Conservation (phyloP, 30 jellyfish, hydroid and myxozoan species). For the Calvadosia cruxmelitensis region DNA sequence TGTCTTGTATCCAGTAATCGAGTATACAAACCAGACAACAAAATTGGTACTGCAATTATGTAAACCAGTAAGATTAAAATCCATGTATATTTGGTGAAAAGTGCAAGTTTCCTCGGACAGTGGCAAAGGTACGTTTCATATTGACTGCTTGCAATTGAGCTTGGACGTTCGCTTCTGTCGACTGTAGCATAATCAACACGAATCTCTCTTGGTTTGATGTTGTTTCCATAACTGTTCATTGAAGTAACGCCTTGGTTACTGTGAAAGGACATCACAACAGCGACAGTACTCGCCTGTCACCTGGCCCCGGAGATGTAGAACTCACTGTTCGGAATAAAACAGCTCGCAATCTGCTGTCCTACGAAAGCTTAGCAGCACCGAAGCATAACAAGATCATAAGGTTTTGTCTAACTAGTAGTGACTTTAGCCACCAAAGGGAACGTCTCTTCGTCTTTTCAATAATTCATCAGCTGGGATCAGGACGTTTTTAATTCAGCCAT, state of each 20-base stretch:
- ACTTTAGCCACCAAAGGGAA: no score
- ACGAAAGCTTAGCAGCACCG: no score
- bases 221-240: no score
- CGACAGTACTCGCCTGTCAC: no score
- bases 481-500: no score
- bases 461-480: no score
- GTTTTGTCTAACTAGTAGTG: no score
- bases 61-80: slow-evolving; percentile 35
- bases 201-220: slow-evolving; percentile 32
- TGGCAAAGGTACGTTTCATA: slow-evolving; percentile 66
- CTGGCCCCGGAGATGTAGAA: no score
- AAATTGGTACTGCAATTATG: slow-evolving; percentile 64
- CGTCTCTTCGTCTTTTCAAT: no score
- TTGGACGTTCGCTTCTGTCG: slow-evolving; percentile 22
- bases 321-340: no score
- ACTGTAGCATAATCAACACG: slow-evolving; percentile 50
- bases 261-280: background rate
- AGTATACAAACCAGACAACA: slow-evolving; percentile 26
- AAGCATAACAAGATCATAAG: no score
- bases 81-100: slow-evolving; percentile 58
- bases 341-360: no score
- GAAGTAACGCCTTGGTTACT: background rate
- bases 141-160: slow-evolving; percentile 34
- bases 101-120: slow-evolving; percentile 56
- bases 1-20: slow-evolving; percentile 13